Conservation (phyloP, 2,888 invertebrate genomes). For the Amiota communis region DNA sequence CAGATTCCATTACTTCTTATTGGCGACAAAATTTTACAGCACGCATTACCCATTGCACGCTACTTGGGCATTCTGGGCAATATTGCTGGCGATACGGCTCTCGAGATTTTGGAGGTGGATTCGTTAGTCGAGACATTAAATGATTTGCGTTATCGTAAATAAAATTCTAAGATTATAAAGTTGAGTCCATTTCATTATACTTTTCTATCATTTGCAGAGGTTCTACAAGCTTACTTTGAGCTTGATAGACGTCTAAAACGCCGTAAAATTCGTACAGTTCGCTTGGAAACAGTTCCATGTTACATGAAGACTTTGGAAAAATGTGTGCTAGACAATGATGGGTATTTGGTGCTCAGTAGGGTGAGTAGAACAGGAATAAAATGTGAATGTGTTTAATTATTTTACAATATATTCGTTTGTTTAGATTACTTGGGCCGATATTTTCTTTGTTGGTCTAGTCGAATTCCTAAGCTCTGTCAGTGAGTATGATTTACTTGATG, state of each 20-base stretch:
- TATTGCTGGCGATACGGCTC: slow-evolving; percentile 4
- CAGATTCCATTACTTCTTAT: slow-evolving; percentile 6
- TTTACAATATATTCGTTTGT: neutral
- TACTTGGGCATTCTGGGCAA: slow-evolving; percentile 13
- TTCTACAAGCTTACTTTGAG: slow-evolving; percentile 4
- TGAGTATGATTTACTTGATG: neutral
- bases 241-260: slow-evolving; percentile 3
- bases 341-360: neutral
- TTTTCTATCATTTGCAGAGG: neutral
- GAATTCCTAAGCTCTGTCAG: neutral
- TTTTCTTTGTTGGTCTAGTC: neutral
- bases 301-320: neutral
- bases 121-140: slow-evolving; percentile 4
- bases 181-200: neutral
- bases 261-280: neutral
- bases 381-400: neutral
- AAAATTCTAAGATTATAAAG: neutral
- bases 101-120: slow-evolving; percentile 1
- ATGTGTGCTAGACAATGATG: neutral
- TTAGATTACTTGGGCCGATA: slow-evolving; percentile 14
- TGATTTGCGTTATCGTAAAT: slow-evolving; percentile 2
- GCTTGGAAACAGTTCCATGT: neutral
- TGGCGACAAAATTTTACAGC: slow-evolving; percentile 8
- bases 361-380: neutral
- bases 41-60: slow-evolving; percentile 5